Percentiles rank a stretch among this genome's conserved stretches.
These are phyloP conservation scores for Synanceia verrucosa DNA, from an alignment of 2,797 vertebrate genomes.

Conservation along the genomic window DNA sequence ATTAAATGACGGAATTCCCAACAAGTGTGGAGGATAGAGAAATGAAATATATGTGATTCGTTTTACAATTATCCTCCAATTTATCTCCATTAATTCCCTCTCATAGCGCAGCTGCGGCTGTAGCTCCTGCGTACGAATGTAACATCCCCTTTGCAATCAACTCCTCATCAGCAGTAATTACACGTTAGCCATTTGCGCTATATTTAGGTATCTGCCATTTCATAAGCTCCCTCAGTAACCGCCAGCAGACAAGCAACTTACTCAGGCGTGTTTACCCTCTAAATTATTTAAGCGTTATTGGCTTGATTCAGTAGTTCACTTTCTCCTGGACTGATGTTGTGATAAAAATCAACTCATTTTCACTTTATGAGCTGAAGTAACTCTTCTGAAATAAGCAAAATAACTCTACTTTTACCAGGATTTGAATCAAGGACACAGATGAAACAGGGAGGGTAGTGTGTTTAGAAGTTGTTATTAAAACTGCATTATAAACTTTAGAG, in stretches of 20 bases:
- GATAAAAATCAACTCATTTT: conserved; percentile 31
- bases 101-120: conserved; percentile 62
- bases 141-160: conserved; percentile 79
- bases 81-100: conserved; percentile 72
- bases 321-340: conserved; percentile 34
- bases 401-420: background rate
- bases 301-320: conserved; percentile 49
- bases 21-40: conserved; percentile 46
- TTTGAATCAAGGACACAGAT: background rate
- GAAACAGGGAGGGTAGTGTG: background rate
- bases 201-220: conserved; percentile 78
- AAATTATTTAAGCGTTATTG: conserved; percentile 71
- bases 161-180: conserved; percentile 83
- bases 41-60: conserved; percentile 70
- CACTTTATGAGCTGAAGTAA: conserved; percentile 16
- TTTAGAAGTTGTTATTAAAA: background rate
- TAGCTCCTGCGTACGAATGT: conserved; percentile 57
- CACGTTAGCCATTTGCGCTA: conserved; percentile 74
- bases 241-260: conserved; percentile 57
- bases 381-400: conserved; percentile 12
- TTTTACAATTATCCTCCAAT: conserved; percentile 76
- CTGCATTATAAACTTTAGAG: background rate
- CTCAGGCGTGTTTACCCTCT: conserved; percentile 69
- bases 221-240: conserved; percentile 58
- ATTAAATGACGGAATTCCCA: conserved; percentile 66